These are phyloP conservation scores for Urechis unicinctus DNA, from an alignment of 2,888 invertebrate species.

Conservation along the genomic window DNA sequence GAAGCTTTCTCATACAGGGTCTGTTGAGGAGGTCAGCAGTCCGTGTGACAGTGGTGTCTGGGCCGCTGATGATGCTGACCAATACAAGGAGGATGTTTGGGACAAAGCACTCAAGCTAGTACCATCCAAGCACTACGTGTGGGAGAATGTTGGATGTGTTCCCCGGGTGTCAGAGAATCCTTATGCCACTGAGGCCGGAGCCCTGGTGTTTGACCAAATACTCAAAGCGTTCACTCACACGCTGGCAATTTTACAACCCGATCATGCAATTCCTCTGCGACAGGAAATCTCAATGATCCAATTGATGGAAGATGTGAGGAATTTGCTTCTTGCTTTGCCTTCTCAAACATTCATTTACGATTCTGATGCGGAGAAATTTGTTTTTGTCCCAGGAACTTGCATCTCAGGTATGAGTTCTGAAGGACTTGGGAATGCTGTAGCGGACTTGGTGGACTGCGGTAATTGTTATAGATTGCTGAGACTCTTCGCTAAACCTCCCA, in stretches of 20 bases:
- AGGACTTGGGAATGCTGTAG: slow-evolving; percentile 24
- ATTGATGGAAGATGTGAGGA: slow-evolving; percentile 31
- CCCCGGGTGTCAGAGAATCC: slow-evolving; percentile 12
- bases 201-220: slow-evolving; percentile 31
- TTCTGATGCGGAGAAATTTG: neutral
- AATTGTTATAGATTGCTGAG: slow-evolving; percentile 30
- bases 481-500: slow-evolving; percentile 29
- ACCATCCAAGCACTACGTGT: neutral
- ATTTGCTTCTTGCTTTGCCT: slow-evolving; percentile 38
- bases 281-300: slow-evolving; percentile 19
- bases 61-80: too few relatives aligned
- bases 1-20: too few relatives aligned
- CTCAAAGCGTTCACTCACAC: slow-evolving; percentile 20
- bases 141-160: neutral
- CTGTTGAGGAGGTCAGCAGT: too few relatives aligned
- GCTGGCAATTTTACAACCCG: slow-evolving; percentile 26
- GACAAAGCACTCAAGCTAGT: neutral
- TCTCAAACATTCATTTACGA: slow-evolving; percentile 19
- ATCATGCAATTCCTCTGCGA: slow-evolving; percentile 8
- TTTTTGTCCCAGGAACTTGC: slow-evolving; percentile 20
- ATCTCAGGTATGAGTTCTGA: slow-evolving; percentile 34
- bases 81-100: neutral
- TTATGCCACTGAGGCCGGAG: slow-evolving; percentile 39
- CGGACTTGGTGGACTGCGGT: slow-evolving; percentile 35
- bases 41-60: too few relatives aligned